These are phyloP conservation scores for Xestobium rufovillosum DNA, from an alignment of 2,888 invertebrate species.

Conservation along the genomic window DNA sequence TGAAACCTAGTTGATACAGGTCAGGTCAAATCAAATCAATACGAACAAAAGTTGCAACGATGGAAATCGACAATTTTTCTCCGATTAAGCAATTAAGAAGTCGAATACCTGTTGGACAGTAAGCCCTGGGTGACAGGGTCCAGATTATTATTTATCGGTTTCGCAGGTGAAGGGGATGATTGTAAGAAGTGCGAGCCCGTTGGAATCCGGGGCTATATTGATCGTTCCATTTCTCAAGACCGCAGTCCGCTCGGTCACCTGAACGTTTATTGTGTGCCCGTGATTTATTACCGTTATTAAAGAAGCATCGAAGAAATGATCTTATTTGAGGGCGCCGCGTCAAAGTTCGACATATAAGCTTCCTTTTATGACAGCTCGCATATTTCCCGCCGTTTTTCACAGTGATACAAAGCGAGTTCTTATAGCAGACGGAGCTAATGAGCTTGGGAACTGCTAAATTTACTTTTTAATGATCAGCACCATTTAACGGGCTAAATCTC, in stretches of 20 bases:
- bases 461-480: no score
- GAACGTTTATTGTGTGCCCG: slow-evolving; percentile 31
- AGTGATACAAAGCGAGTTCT: no score
- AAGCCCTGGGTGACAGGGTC: slow-evolving; percentile 1
- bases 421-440: no score
- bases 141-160: slow-evolving; percentile 1
- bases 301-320: slow-evolving; percentile 27
- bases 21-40: no score
- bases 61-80: no score
- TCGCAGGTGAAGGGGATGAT: background rate
- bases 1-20: no score
- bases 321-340: slow-evolving; percentile 11
- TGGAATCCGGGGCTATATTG: background rate
- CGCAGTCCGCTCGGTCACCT: slow-evolving; percentile 32
- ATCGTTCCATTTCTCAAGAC: slow-evolving; percentile 25
- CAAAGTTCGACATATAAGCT: slow-evolving; percentile 12
- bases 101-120: slow-evolving; percentile 3
- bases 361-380: slow-evolving; percentile 7
- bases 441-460: no score
- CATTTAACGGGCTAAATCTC: no score
- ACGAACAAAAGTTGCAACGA: no score
- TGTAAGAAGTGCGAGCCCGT: background rate
- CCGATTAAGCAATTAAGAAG: no score
- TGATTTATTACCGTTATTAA: slow-evolving; percentile 35
- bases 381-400: no score